phyloP scores from a whole-genome alignment of 2,797 vertebrate species.

The Chelonia mydas region DNA sequence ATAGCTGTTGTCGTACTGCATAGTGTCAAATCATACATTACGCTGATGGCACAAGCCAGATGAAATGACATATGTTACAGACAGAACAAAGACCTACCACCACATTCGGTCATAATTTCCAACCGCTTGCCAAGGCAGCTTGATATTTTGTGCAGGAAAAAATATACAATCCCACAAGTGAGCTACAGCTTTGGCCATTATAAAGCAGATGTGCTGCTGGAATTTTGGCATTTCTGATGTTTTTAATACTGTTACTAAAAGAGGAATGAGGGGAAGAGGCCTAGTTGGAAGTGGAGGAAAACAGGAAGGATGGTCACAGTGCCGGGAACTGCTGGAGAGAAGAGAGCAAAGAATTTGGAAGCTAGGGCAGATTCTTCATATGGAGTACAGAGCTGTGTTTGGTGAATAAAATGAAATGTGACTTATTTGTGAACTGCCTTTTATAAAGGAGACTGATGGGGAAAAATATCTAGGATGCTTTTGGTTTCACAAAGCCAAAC shows the following conservation, averaged over 20 bases:
- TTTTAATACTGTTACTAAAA: background rate
- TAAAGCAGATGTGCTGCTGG: background rate
- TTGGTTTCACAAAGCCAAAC: background rate
- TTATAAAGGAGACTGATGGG: background rate
- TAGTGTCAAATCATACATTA: background rate
- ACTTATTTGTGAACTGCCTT: background rate
- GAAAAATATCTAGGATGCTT: background rate
- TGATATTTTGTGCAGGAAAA: background rate
- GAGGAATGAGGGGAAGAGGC: background rate
- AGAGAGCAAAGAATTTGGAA: background rate
- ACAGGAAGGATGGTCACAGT: background rate
- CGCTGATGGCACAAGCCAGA: background rate
- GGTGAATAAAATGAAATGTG: background rate
- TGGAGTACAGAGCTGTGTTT: background rate
- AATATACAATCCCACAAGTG: background rate
- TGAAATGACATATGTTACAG: background rate
- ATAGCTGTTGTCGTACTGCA: background rate
- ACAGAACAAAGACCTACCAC: background rate
- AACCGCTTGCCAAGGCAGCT: background rate
- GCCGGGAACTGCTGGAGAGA: background rate
- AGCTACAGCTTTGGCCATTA: background rate
- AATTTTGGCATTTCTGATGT: background rate
- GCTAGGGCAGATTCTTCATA: background rate
- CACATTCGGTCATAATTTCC: background rate
- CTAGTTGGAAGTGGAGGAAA: background rate